Conservation (phyloP, 2,113 vertebrate genomes). For the Elaphurus davidianus region DNA sequence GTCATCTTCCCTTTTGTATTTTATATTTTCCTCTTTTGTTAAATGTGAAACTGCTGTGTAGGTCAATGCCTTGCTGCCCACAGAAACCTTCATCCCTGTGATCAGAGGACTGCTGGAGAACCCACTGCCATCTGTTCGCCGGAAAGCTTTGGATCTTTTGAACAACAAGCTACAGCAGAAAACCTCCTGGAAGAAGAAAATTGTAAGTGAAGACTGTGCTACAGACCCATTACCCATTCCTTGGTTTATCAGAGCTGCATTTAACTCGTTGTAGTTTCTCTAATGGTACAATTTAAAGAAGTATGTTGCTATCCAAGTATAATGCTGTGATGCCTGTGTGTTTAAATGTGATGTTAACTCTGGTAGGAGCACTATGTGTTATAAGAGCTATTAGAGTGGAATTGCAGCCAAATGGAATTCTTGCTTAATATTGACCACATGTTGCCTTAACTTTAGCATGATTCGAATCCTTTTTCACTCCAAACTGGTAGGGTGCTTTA, state of each 20-base stretch:
- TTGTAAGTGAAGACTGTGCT: conserved; percentile 75
- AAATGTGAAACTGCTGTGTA: conserved; percentile 61
- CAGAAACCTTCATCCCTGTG: conserved; percentile 92
- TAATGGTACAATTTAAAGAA: not conserved
- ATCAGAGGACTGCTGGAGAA: conserved; percentile 91
- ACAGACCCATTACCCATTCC: not conserved
- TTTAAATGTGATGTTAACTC: not conserved
- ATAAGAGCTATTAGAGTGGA: not conserved
- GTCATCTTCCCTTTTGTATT: not conserved
- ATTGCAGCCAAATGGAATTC: not conserved
- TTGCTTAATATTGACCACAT: not conserved
- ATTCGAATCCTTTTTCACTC: not conserved
- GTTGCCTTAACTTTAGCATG: not conserved
- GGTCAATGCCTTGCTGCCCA: conserved; percentile 94
- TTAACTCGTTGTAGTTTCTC: not conserved
- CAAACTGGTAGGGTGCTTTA: not conserved
- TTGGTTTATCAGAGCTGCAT: not conserved
- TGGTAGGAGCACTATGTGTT: not conserved
- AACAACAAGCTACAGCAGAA: conserved; percentile 94
- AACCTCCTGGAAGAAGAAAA: conserved; percentile 84
- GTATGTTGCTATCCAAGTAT: not conserved
- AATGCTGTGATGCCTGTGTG: not conserved
- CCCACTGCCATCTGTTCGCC: conserved; percentile 88
- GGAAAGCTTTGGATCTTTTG: conserved; percentile 96
- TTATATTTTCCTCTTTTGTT: not conserved